Percentiles rank a stretch among this genome's conserved stretches.
These are phyloP conservation scores for Pachypanchax playfairii DNA, from an alignment of 2,113 vertebrate genomes.

Conservation along the genomic window DNA sequence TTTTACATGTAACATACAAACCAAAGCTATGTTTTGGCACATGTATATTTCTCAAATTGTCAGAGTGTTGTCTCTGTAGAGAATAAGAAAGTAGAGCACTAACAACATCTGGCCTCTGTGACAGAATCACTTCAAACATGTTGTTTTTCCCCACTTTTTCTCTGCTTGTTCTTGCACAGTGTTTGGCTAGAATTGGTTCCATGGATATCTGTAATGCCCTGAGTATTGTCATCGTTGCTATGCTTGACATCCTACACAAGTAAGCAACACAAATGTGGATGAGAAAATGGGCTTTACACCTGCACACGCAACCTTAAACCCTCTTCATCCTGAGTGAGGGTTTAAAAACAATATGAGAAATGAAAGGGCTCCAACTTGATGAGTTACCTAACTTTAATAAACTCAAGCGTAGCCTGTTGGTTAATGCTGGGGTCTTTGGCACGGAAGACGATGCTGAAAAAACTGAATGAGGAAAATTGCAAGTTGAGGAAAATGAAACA, in stretches of 20 bases:
- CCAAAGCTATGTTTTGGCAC: slow-evolving; percentile 53
- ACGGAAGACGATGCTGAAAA: no score
- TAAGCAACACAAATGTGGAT: slow-evolving; percentile 64
- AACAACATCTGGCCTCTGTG: slow-evolving; percentile 65
- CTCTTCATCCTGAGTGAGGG: slow-evolving; percentile 62
- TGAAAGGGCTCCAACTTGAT: no score
- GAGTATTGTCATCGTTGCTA: slow-evolving; percentile 66
- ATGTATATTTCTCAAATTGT: slow-evolving; percentile 58
- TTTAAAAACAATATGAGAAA: no score
- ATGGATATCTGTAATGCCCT: slow-evolving; percentile 57
- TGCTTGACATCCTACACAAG: slow-evolving; percentile 54
- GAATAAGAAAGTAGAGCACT: slow-evolving; percentile 67
- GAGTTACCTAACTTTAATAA: no score
- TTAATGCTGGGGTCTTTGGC: no score
- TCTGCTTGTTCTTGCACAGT: slow-evolving; percentile 14
- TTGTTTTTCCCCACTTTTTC: background rate
- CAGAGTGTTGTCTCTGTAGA: slow-evolving; percentile 60
- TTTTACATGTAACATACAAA: slow-evolving; percentile 49
- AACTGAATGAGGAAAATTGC: no score
- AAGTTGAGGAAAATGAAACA: no score
- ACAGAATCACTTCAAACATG: slow-evolving; percentile 53
- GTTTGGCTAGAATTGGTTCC: slow-evolving; percentile 31
- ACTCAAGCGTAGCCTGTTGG: no score
- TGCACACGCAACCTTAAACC: no score
- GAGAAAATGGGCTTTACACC: slow-evolving; percentile 54